phyloP scores from a whole-genome alignment of 2,113 vertebrate genomes.

The Lynx canadensis region DNA sequence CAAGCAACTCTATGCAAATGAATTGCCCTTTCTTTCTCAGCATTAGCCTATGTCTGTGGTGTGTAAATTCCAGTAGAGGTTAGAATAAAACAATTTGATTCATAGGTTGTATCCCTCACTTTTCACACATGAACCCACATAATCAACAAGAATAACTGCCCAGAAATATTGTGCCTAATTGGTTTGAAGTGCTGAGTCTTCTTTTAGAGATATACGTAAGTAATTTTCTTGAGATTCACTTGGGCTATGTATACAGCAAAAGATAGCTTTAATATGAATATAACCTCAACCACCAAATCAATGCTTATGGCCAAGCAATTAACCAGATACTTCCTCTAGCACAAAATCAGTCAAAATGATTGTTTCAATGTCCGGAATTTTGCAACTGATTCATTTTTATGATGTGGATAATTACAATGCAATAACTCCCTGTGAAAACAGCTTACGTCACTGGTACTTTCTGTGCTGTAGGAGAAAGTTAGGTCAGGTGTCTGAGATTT shows the following conservation, averaged over 20 bases:
- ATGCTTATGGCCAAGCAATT: not conserved
- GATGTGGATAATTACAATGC: conserved; percentile 3
- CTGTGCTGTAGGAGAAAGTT: conserved; percentile 46
- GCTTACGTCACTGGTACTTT: not conserved
- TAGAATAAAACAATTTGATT: not conserved
- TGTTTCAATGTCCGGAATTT: not conserved
- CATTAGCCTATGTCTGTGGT: not conserved
- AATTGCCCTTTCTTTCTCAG: not conserved
- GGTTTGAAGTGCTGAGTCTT: not conserved
- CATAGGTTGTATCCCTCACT: not conserved
- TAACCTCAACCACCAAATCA: not conserved
- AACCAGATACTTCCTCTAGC: not conserved
- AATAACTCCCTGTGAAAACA: conserved; percentile 29
- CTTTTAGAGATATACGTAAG: not conserved
- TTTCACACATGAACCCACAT: not conserved
- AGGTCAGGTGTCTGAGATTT: conserved; percentile 67
- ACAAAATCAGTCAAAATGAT: not conserved
- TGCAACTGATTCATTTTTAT: not conserved
- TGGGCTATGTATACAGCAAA: not conserved
- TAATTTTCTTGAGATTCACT: conserved; percentile 10
- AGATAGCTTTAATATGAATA: not conserved
- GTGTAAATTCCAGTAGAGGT: not conserved
- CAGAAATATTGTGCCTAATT: not conserved
- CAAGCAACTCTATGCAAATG: not conserved
- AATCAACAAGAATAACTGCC: not conserved